These are phyloP conservation scores for Melangyna quadrimaculata DNA, from an alignment of 2,888 invertebrate genomes.

Conservation along the genomic window DNA sequence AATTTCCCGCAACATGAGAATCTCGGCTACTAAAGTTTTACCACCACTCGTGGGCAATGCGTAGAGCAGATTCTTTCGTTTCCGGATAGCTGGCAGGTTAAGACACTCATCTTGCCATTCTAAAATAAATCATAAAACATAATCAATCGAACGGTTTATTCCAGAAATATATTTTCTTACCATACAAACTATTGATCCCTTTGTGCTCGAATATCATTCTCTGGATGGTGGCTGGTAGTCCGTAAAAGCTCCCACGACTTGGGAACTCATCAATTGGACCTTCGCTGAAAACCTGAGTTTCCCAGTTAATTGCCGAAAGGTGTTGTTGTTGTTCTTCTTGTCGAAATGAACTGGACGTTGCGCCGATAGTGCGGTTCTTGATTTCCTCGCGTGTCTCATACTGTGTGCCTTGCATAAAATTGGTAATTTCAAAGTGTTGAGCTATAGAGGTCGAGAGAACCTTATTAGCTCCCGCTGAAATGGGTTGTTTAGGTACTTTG, in stretches of 20 bases:
- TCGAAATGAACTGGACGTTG: background rate
- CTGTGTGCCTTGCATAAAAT: slow-evolving; percentile 77
- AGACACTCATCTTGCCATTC: slow-evolving; percentile 98
- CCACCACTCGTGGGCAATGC: slow-evolving; percentile 98
- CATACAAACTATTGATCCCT: slow-evolving; percentile 91
- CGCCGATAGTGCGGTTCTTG: slow-evolving; percentile 70
- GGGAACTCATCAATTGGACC: slow-evolving; percentile 73
- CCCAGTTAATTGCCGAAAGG: slow-evolving; percentile 77
- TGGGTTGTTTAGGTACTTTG: slow-evolving; percentile 73
- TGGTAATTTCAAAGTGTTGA: slow-evolving; percentile 42
- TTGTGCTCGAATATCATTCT: slow-evolving; percentile 88
- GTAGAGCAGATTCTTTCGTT: slow-evolving; percentile 92
- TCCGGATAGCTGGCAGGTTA: slow-evolving; percentile 86
- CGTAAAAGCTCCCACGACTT: slow-evolving; percentile 86
- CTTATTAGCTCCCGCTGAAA: background rate
- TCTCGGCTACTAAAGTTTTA: slow-evolving; percentile 98
- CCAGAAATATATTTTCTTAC: slow-evolving; percentile 82
- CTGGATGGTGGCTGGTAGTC: slow-evolving; percentile 87
- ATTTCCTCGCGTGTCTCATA: slow-evolving; percentile 77
- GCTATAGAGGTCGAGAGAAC: slow-evolving; percentile 25
- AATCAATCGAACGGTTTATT: background rate
- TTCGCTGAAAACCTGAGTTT: slow-evolving; percentile 76
- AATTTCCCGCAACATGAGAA: slow-evolving; percentile 93
- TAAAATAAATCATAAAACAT: slow-evolving; percentile 77
- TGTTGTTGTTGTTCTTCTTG: slow-evolving; percentile 73